Evolutionary conservation across 1,140 invertebrate genomes (phyloP).

Genomic region (Triops cancriformis): DNA sequence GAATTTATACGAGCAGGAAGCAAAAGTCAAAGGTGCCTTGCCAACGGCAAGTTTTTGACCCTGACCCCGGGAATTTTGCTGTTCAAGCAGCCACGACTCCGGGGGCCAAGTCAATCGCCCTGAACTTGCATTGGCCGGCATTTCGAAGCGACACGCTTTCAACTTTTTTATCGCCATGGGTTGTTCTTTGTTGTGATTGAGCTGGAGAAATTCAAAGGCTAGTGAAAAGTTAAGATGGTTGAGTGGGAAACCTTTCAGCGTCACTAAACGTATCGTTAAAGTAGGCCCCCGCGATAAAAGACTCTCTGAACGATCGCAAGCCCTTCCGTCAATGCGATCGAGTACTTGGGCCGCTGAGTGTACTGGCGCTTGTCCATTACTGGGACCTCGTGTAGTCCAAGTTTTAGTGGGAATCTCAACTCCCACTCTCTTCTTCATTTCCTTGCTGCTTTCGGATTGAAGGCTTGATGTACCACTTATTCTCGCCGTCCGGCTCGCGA

Average conservation of each 20-base stretch:
- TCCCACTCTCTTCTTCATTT: conserved; percentile 13
- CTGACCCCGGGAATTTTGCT: not conserved
- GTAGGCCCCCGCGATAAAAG: conserved; percentile 3
- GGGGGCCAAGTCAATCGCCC: not conserved
- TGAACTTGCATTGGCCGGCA: not conserved
- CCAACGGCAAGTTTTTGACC: not conserved
- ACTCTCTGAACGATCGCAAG: not conserved
- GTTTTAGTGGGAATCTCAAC: not conserved
- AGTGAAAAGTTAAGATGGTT: conserved; percentile 11
- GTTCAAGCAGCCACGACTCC: not conserved
- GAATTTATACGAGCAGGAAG: not conserved
- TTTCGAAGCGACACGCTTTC: not conserved
- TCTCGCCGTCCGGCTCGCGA: not conserved
- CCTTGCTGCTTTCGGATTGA: not conserved
- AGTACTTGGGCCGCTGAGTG: not conserved
- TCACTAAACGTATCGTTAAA: conserved; percentile 14
- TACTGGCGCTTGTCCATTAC: conserved; percentile 1
- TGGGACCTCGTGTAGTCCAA: not conserved
- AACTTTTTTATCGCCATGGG: not conserved
- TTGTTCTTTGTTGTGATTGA: not conserved
- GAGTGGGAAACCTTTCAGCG: conserved; percentile 12
- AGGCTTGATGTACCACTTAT: conserved; percentile 6
- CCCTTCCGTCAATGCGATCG: not conserved
- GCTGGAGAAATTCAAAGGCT: conserved; percentile 1
- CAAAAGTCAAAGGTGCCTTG: not conserved